These are phyloP conservation scores for Drosophila bocki DNA, from an alignment of 1,140 invertebrate genomes.

Conservation along the genomic window DNA sequence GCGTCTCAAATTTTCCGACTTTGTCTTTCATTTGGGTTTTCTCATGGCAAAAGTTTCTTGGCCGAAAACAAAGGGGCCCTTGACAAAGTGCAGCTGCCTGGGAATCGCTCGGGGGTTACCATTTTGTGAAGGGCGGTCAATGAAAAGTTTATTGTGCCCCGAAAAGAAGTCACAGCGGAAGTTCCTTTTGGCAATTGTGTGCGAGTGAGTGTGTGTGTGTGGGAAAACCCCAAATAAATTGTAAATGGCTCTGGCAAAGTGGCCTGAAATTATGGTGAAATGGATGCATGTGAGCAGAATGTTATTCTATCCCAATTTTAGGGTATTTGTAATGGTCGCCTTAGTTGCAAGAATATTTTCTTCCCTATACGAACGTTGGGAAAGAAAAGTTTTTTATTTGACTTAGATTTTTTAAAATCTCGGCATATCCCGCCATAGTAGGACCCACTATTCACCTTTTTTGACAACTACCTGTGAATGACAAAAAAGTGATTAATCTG, in stretches of 20 bases:
- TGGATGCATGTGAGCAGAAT: not conserved
- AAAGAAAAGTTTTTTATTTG: no score
- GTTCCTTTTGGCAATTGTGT: constrained; percentile 24
- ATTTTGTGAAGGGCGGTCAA: constrained; percentile 29
- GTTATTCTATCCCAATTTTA: not conserved
- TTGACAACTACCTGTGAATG: no score
- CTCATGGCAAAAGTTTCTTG: constrained; percentile 41
- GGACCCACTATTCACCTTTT: no score
- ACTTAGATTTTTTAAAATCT: no score
- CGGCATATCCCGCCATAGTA: no score
- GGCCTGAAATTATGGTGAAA: constrained; percentile 1
- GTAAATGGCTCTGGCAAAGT: constrained; percentile 26
- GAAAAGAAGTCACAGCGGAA: constrained; percentile 33
- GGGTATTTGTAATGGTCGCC: no score
- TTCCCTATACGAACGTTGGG: no score
- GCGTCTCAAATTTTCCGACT: constrained; percentile 54
- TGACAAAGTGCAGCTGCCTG: constrained; percentile 52
- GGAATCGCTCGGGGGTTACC: constrained; percentile 35
- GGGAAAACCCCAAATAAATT: constrained; percentile 38
- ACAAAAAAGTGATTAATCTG: no score
- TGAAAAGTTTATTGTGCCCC: constrained; percentile 43
- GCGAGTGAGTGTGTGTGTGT: constrained; percentile 15
- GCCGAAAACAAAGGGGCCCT: constrained; percentile 41
- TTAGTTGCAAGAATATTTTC: no score
- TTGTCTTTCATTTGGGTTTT: constrained; percentile 50